phyloP scores from a whole-genome alignment of 2,113 vertebrate genomes.

The Triplophysa rosa region DNA sequence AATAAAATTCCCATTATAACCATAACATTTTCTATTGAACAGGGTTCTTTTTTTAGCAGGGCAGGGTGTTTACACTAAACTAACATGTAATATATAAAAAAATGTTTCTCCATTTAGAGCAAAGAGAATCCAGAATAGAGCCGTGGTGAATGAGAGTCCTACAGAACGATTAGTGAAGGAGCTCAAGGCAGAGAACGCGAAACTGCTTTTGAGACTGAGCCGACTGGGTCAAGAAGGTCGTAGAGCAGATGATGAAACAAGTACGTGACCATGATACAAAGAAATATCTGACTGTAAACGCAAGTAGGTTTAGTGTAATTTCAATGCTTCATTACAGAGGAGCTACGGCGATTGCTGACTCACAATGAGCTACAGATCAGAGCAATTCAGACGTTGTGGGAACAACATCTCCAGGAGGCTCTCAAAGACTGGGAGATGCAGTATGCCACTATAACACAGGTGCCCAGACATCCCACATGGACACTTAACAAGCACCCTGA shows the following conservation, averaged over 20 bases:
- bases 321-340: slow-evolving; percentile 65
- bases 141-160: slow-evolving; percentile 83
- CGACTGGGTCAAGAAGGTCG: slow-evolving; percentile 73
- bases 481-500: too few relatives aligned
- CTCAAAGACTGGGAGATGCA: slow-evolving; percentile 81
- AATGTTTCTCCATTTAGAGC: slow-evolving; percentile 66
- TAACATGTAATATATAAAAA: too few relatives aligned
- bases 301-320: neutral
- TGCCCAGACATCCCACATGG: neutral
- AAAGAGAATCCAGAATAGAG: slow-evolving; percentile 84
- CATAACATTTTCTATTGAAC: too few relatives aligned
- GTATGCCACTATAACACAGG: slow-evolving; percentile 64
- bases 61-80: too few relatives aligned
- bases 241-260: slow-evolving; percentile 74
- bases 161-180: slow-evolving; percentile 79
- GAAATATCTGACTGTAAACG: neutral
- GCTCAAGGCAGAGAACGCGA: slow-evolving; percentile 77
- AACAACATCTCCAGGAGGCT: slow-evolving; percentile 79
- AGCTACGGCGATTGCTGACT: slow-evolving; percentile 70
- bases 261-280: slow-evolving; percentile 51
- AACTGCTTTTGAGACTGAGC: slow-evolving; percentile 70
- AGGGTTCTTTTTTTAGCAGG: too few relatives aligned
- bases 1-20: too few relatives aligned
- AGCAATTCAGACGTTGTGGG: slow-evolving; percentile 78
- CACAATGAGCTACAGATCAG: slow-evolving; percentile 75